phyloP scores from a whole-genome alignment of 2,888 invertebrate genomes.

The Mythimna vitellina region DNA sequence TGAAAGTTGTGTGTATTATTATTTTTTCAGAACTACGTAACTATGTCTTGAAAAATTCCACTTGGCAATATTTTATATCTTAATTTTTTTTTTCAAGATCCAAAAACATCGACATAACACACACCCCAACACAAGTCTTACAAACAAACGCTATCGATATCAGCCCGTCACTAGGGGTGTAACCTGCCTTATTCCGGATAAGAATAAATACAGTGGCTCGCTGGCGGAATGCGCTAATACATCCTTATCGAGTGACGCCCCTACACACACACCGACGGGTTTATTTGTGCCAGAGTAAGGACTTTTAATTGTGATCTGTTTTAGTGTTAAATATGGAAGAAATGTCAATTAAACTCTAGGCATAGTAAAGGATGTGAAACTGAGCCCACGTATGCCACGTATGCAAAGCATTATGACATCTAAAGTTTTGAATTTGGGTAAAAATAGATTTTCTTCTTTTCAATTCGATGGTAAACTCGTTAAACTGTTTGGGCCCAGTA shows the following conservation, averaged over 20 bases:
- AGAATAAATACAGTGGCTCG: conserved; percentile 89
- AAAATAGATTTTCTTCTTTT: no score
- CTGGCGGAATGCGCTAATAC: conserved; percentile 89
- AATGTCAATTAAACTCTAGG: not conserved
- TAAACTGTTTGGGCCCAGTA: no score
- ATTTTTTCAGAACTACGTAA: no score
- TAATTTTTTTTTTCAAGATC: not conserved
- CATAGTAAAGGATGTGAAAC: no score
- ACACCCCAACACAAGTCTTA: conserved; percentile 38
- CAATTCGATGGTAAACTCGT: no score
- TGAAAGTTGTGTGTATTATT: no score
- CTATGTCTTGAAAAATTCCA: no score
- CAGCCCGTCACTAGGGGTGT: conserved; percentile 86
- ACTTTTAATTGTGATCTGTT: conserved; percentile 59
- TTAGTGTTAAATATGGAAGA: conserved; percentile 13
- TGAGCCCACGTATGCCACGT: no score
- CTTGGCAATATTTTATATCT: not conserved
- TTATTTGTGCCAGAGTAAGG: conserved; percentile 41
- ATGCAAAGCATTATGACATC: no score
- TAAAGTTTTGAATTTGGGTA: no score
- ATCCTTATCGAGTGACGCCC: conserved; percentile 86
- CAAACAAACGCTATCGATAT: conserved; percentile 66
- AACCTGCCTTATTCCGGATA: conserved; percentile 89
- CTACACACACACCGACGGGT: conserved; percentile 65
- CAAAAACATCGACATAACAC: conserved; percentile 53